Conservation (phyloP, 2,113 vertebrate species). For the Peromyscus maniculatus region DNA sequence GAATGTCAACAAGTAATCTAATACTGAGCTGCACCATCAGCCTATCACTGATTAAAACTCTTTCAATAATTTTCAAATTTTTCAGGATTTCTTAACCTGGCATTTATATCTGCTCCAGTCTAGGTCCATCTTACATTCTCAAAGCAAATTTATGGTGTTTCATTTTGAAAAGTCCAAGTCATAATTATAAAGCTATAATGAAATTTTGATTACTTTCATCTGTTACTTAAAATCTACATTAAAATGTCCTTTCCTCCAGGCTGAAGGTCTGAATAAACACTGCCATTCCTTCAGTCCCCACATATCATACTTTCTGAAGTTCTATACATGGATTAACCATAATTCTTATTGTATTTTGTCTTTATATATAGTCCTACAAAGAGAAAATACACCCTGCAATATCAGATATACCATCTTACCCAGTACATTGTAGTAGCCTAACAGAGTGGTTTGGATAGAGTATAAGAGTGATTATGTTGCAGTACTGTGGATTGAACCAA, state of each 20-base stretch:
- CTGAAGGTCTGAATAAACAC: not conserved
- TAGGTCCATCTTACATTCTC: not conserved
- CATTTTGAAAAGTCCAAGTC: not conserved
- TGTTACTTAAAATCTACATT: too few species aligned
- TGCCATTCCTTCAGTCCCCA: not conserved
- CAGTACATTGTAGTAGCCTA: not conserved
- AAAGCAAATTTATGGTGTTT: not conserved
- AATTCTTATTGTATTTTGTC: not conserved
- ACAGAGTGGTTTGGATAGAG: not conserved
- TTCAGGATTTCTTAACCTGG: not conserved
- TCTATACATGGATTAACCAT: not conserved
- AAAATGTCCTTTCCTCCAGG: not conserved
- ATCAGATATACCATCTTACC: not conserved
- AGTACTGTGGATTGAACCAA: not conserved
- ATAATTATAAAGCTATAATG: not conserved
- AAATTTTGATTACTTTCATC: not conserved
- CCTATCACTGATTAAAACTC: not conserved
- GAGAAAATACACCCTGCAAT: not conserved
- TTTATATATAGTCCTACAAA: not conserved
- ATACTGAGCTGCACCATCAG: not conserved
- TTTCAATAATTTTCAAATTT: not conserved
- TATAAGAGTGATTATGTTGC: not conserved
- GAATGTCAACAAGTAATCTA: not conserved
- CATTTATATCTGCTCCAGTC: not conserved
- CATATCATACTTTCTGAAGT: not conserved